Conservation (phyloP, 2,888 invertebrate species). For the Dynastes hyllus region DNA sequence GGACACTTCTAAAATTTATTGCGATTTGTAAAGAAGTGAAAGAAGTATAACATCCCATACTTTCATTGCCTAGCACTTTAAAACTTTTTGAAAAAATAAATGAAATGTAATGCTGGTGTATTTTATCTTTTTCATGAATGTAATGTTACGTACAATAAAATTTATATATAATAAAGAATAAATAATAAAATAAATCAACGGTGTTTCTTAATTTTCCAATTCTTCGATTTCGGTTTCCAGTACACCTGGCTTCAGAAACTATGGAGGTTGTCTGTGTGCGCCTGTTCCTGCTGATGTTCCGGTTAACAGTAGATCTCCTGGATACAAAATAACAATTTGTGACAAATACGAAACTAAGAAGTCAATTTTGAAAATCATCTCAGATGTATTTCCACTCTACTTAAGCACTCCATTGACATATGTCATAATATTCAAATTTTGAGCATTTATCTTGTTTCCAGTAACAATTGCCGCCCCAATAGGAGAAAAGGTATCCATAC, state of each 20-base stretch:
- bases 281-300: conserved; percentile 89
- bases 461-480: conserved; percentile 89
- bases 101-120: too few relatives aligned
- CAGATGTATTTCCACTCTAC: conserved; percentile 85
- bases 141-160: conserved; percentile 47
- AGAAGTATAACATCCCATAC: too few relatives aligned
- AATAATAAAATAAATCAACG: conserved; percentile 68
- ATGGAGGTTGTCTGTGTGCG: conserved; percentile 83
- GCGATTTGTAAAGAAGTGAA: too few relatives aligned
- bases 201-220: conserved; percentile 80
- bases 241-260: conserved; percentile 84
- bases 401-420: conserved; percentile 85
- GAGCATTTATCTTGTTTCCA: conserved; percentile 83
- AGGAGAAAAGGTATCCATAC: conserved; percentile 93
- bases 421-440: conserved; percentile 81
- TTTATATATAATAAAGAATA: conserved; percentile 40
- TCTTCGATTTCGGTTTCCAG: conserved; percentile 84
- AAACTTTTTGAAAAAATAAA: too few relatives aligned
- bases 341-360: conserved; percentile 85
- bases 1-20: too few relatives aligned
- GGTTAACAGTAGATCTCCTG: conserved; percentile 90
- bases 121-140: conserved; percentile 40
- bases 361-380: conserved; percentile 86
- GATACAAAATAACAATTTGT: conserved; percentile 88
- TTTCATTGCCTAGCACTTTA: too few relatives aligned